Conservation (phyloP, 2,888 invertebrate genomes). For the Maniola hyperantus region DNA sequence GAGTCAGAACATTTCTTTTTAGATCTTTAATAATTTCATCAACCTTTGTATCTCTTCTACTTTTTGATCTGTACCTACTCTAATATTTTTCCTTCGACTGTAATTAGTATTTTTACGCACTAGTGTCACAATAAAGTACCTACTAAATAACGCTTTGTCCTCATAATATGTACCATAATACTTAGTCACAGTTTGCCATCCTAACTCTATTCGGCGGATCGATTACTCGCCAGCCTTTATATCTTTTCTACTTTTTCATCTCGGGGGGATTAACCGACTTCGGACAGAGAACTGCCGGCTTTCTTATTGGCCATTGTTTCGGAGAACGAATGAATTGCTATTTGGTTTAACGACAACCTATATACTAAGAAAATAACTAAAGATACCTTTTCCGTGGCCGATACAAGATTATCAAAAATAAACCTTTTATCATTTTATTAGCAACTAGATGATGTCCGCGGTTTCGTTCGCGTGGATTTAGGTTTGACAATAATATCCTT, state of each 20-base stretch:
- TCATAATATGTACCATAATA: slow-evolving; percentile 17
- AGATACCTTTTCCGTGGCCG: neutral
- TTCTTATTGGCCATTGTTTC: slow-evolving; percentile 60
- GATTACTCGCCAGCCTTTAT: slow-evolving; percentile 65
- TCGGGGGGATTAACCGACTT: slow-evolving; percentile 72
- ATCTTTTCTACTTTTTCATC: slow-evolving; percentile 76
- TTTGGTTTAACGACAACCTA: slow-evolving; percentile 20
- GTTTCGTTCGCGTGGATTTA: too few species aligned
- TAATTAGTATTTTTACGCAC: neutral
- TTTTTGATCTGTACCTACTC: too few species aligned
- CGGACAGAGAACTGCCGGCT: slow-evolving; percentile 51
- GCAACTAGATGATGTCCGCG: too few species aligned
- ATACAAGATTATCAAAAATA: too few species aligned
- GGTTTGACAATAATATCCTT: too few species aligned
- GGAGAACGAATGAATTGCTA: slow-evolving; percentile 24
- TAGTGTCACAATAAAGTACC: neutral
- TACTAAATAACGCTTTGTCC: neutral
- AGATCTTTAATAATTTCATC: too few species aligned
- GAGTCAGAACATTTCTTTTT: too few species aligned
- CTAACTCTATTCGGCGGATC: slow-evolving; percentile 61
- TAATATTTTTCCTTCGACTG: neutral
- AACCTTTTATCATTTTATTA: too few species aligned
- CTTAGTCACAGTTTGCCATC: slow-evolving; percentile 56
- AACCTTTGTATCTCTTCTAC: too few species aligned
- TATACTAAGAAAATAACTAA: neutral